Conservation (phyloP, 1,140 invertebrate species). For the Phocides pigmalion region DNA sequence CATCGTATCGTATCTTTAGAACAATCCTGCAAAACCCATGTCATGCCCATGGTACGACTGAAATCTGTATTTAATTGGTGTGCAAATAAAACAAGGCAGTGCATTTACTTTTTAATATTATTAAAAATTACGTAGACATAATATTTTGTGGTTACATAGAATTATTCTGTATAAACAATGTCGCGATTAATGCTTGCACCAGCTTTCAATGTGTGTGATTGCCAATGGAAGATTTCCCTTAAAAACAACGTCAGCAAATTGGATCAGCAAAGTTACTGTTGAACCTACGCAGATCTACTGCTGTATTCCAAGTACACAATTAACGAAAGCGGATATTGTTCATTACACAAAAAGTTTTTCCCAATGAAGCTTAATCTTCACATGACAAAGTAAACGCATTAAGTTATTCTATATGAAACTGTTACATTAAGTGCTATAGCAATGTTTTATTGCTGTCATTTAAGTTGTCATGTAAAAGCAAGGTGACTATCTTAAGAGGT, state of each 20-base stretch:
- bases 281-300: slow-evolving; percentile 50
- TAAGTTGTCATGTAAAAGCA: slow-evolving; percentile 72
- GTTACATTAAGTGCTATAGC: slow-evolving; percentile 30
- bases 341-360: slow-evolving; percentile 59
- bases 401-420: slow-evolving; percentile 30
- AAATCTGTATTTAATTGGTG: too few species aligned
- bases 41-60: too few species aligned
- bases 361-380: slow-evolving; percentile 52
- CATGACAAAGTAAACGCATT: slow-evolving; percentile 65
- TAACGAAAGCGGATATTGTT: slow-evolving; percentile 61
- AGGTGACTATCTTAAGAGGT: slow-evolving; percentile 55
- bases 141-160: slow-evolving; percentile 81
- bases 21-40: too few species aligned
- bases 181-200: slow-evolving; percentile 67
- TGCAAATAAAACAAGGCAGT: slow-evolving; percentile 49
- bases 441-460: slow-evolving; percentile 40
- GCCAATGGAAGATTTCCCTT: slow-evolving; percentile 60
- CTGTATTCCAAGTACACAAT: slow-evolving; percentile 53
- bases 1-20: too few species aligned
- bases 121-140: slow-evolving; percentile 83
- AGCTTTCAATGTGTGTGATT: slow-evolving; percentile 58
- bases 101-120: slow-evolving; percentile 74
- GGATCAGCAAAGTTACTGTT: slow-evolving; percentile 46
- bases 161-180: slow-evolving; percentile 80
- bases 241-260: slow-evolving; percentile 54